Conservation (phyloP, 2,797 vertebrate genomes). For the Myripristis jacobus region DNA sequence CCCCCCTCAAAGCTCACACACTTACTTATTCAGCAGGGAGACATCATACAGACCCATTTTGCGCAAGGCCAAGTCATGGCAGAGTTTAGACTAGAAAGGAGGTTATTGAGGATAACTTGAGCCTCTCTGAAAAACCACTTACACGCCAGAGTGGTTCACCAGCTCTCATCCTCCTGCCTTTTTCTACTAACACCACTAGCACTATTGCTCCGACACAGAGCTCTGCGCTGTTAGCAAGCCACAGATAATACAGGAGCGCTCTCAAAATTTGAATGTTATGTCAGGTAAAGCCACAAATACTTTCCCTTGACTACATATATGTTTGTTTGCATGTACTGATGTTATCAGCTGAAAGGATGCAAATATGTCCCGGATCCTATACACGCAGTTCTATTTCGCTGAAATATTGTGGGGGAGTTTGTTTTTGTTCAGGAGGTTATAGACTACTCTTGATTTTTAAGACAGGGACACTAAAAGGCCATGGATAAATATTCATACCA, state of each 20-base stretch:
- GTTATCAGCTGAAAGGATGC: not conserved
- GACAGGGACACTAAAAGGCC: not conserved
- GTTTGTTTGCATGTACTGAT: slow-evolving; percentile 13
- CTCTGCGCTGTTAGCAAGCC: not conserved
- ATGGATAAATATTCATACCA: not conserved
- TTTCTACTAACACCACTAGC: slow-evolving; percentile 5
- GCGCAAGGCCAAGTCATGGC: not conserved
- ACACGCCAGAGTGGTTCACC: slow-evolving; percentile 4
- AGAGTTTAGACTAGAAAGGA: not conserved
- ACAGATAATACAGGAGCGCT: not conserved
- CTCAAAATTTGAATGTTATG: slow-evolving; percentile 2
- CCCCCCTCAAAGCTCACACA: not conserved
- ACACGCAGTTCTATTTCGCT: not conserved
- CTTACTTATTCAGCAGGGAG: slow-evolving; percentile 3
- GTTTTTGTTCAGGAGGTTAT: not conserved
- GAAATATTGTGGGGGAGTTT: not conserved
- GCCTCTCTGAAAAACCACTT: slow-evolving; percentile 1
- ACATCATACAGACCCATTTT: slow-evolving; percentile 8
- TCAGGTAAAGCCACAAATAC: not conserved
- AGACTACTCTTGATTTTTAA: not conserved
- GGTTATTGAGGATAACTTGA: not conserved
- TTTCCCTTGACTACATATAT: not conserved
- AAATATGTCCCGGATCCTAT: slow-evolving; percentile 25
- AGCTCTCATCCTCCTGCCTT: not conserved
- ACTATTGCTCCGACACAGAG: not conserved